Evolutionary conservation across 2,113 vertebrate genomes (phyloP).

Genomic region (Hemiscyllium ocellatum): DNA sequence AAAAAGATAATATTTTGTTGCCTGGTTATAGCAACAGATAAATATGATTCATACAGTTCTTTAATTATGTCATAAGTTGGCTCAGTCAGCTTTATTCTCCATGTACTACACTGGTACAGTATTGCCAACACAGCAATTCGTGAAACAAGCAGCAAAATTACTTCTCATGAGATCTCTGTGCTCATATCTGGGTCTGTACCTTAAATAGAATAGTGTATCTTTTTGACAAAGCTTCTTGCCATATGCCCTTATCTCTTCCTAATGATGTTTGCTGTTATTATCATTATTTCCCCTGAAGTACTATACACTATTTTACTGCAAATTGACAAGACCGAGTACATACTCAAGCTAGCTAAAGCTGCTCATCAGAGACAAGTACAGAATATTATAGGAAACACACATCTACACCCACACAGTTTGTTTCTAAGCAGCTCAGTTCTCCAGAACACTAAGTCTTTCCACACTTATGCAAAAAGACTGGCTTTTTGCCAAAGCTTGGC

Average conservation of each 20-base stretch:
- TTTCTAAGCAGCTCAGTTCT: constrained; percentile 50
- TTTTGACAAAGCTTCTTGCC: constrained; percentile 35
- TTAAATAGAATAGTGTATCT: constrained; percentile 37
- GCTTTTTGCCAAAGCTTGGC: constrained; percentile 53
- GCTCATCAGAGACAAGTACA: constrained; percentile 47
- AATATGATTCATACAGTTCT: constrained; percentile 47
- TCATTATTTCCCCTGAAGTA: constrained; percentile 35
- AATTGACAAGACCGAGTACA: constrained; percentile 48
- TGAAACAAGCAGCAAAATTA: constrained; percentile 33
- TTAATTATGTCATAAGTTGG: constrained; percentile 46
- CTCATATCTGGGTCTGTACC: constrained; percentile 34
- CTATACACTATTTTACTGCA: constrained; percentile 38
- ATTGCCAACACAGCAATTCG: constrained; percentile 34
- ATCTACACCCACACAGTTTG: constrained; percentile 48
- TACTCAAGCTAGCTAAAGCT: constrained; percentile 48
- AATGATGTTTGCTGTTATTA: constrained; percentile 38
- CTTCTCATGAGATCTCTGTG: constrained; percentile 36
- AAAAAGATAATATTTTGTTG: constrained; percentile 50
- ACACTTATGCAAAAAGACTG: constrained; percentile 54
- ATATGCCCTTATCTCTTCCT: constrained; percentile 35
- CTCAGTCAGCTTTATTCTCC: constrained; percentile 42
- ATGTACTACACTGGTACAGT: constrained; percentile 27
- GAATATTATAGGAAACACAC: constrained; percentile 45
- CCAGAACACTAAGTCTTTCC: constrained; percentile 54
- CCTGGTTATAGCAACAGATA: constrained; percentile 48